These are phyloP conservation scores for Podarcis lilfordi DNA, from an alignment of 2,797 vertebrate genomes.

Conservation along the genomic window DNA sequence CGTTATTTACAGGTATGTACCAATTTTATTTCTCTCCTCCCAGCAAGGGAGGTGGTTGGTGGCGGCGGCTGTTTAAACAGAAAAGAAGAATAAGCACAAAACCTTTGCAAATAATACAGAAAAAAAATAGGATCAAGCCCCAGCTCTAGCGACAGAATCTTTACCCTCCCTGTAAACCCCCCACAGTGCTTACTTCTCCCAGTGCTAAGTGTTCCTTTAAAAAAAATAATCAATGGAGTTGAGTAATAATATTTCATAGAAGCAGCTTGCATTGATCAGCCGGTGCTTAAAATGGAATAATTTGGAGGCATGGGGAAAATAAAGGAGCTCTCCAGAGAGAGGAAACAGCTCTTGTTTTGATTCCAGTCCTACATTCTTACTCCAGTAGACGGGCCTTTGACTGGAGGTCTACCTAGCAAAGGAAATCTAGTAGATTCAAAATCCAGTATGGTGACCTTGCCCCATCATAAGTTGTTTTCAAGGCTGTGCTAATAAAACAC, in stretches of 20 bases:
- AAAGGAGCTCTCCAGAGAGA: constrained; percentile 11
- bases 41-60: constrained; percentile 94
- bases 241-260: constrained; percentile 64
- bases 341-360: constrained; percentile 35
- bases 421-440: rapidly evolving
- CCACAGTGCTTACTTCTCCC: constrained; percentile 73
- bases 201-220: constrained; percentile 71
- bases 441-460: background rate
- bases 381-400: constrained; percentile 51
- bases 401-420: constrained; percentile 25
- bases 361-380: constrained; percentile 27
- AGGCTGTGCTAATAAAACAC: background rate
- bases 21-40: constrained; percentile 81
- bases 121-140: constrained; percentile 79
- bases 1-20: constrained; percentile 87
- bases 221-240: constrained; percentile 64
- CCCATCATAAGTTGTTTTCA: background rate
- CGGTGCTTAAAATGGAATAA: constrained; percentile 49
- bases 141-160: constrained; percentile 79
- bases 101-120: constrained; percentile 77
- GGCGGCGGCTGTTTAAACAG: constrained; percentile 69
- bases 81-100: constrained; percentile 82
- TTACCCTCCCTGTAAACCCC: constrained; percentile 71
- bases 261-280: constrained; percentile 33
- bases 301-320: constrained; percentile 7